Conservation (phyloP, 2,888 invertebrate genomes). For the Ormyrus nitidulus region DNA sequence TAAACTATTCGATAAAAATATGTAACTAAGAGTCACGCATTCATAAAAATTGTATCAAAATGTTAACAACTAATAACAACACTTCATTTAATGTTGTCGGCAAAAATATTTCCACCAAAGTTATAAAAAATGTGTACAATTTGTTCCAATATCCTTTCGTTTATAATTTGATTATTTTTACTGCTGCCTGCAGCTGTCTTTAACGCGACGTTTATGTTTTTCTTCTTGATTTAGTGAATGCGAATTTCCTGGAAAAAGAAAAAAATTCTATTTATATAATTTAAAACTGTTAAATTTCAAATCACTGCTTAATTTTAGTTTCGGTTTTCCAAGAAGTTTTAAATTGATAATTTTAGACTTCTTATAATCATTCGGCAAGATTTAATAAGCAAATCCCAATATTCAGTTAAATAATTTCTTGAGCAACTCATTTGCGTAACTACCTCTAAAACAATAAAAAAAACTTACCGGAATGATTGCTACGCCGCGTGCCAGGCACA, state of each 20-base stretch:
- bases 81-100: neutral
- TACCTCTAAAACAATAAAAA: neutral
- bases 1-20: too few species aligned
- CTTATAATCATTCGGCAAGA: too few species aligned
- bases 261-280: neutral
- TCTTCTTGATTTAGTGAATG: slow-evolving; percentile 79
- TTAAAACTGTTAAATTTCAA: slow-evolving; percentile 1
- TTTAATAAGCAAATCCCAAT: too few species aligned
- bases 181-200: slow-evolving; percentile 82
- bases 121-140: slow-evolving; percentile 61
- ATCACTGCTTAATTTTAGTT: neutral
- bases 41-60: slow-evolving; percentile 10
- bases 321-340: neutral
- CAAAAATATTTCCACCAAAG: slow-evolving; percentile 49
- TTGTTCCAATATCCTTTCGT: slow-evolving; percentile 42
- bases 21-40: neutral
- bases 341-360: neutral
- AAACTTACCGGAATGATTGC: slow-evolving; percentile 59
- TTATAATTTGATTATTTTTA: slow-evolving; percentile 64
- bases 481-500: slow-evolving; percentile 84
- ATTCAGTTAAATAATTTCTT: too few species aligned
- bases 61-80: slow-evolving; percentile 19
- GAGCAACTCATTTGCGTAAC: neutral
- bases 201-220: slow-evolving; percentile 78
- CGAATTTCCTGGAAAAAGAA: slow-evolving; percentile 40